Base-by-base conservation (phyloP, 2,888 invertebrate genomes). In the Acronicta aceris region DNA sequence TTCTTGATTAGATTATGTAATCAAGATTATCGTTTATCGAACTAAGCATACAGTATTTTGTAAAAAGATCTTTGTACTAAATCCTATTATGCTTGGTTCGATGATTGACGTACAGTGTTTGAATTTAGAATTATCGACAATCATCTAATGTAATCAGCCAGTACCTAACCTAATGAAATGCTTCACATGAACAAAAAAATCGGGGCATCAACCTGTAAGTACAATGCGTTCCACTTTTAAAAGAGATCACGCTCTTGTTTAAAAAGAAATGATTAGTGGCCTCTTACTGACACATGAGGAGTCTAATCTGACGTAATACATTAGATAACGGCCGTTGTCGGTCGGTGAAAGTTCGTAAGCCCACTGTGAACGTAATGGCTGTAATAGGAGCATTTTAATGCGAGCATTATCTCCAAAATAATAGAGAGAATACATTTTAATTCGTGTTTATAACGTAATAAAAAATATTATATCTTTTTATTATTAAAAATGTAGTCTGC, bases 241-340 rank as follows among this genome's bases (percentile, higher is more conserved):
- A 57, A 63, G 27, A 55, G 51, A 55, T 40, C 50, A 54, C 59
- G 25, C 54, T 52, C 38, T 6, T 33, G 50, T 76, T 59, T 65
- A 73, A 74, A 69, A 74, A 68, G 25, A 65, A 61, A 65, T 58
- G 25, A 71, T 61, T 16, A 17, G 36, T 36, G 36, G 38, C 38
- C 38, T 38, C n/a, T 27, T 45, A 55, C 65, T 65, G 72, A 68
- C 76, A 79, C 75, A 81, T 77, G 76, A 80, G 71, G 64, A 71
- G 66, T 59, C 60, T 59, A 67, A 70, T 48, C 74, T 88, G 82
- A 87, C 76, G 89, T 84, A 89, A 89, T 79, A 59, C 65, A 87
- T 90, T 89, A 90, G 87, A 86, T 88, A 90, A 89, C 82, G 40
- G 27, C 54, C 65, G 82, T 83, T 83, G 81, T 82, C 71, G 66